Evolutionary conservation across 2,113 vertebrate species (phyloP), one percentile per base, ranked within the genome.

Genomic region (Rhagologus leucostigma): DNA sequence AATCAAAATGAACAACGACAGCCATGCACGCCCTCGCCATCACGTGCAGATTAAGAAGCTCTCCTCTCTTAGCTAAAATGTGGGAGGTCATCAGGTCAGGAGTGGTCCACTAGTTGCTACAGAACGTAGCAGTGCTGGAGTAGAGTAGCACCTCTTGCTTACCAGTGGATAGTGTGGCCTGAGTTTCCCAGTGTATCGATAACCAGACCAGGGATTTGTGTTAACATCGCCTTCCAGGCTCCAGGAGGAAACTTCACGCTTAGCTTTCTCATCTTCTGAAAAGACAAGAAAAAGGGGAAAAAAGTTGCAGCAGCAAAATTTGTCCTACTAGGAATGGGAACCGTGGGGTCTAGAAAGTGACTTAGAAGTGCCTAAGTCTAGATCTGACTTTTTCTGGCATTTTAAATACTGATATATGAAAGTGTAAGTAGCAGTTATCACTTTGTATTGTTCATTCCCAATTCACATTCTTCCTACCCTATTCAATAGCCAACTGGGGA

Each of bases 121-220:
- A 59, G 69, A 73, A 84, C 0, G 0, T 1, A 35, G 24, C 16
- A 33, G n/a, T 3, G 6, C 57, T 44, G 78, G 17, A 94, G 16
- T 16, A 35, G 33, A 47, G 41, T 7, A 15, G 41, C 32, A 94
- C 13, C 41, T 41, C 33, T 13, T 69, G 94, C 98, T 97, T 98
- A 99, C 99, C 98, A 99, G 97, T 42, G 99, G 99, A 91, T 99
- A 99, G 97, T 99, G 96, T 41, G 99, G 99, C 83, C 98, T 98
- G 76, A 99, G 98, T 98, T 99, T 99, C 55, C 99, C 99, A 44
- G 99, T 99, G 56, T 99, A 99, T 60, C 99, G 98, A 98, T 99
- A 99, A 46, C 99, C 99, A 78, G 98, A 98, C 99, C 99, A 99
- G 8, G 99, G 99, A 95, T 99, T 99, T 89, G 99, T 99, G 97